Percentiles rank a stretch among this genome's conserved stretches.
These are phyloP conservation scores for Sinocyclocheilus grahami DNA, from an alignment of 2,113 vertebrate species.

Conservation along the genomic window DNA sequence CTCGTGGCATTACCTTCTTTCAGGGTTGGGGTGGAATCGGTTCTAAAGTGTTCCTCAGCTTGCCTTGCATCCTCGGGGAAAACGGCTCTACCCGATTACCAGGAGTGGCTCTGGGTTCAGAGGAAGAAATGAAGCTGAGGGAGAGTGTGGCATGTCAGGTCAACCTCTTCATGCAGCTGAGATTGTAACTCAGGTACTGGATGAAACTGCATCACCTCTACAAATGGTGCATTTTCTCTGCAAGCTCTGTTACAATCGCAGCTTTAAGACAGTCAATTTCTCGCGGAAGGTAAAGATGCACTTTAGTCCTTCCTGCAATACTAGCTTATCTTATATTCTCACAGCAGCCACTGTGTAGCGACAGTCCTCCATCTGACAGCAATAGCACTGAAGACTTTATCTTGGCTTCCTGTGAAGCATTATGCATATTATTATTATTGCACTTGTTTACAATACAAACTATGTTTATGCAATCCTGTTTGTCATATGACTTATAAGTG, in stretches of 20 bases:
- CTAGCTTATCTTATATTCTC: neutral
- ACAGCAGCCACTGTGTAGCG: neutral
- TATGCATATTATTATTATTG: neutral
- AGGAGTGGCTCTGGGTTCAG: constrained; percentile 72
- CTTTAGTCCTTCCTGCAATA: neutral
- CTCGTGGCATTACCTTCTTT: constrained; percentile 41
- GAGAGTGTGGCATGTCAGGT: constrained; percentile 80
- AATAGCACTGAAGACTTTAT: constrained; percentile 3
- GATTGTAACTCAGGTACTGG: constrained; percentile 66
- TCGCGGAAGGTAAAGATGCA: neutral
- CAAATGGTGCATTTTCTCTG: neutral
- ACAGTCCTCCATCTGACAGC: neutral
- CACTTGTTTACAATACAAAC: constrained; percentile 14
- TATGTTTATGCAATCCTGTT: constrained; percentile 6
- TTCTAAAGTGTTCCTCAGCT: constrained; percentile 90
- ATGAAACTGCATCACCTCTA: neutral
- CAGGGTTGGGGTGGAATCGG: constrained; percentile 85
- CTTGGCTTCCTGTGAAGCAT: neutral
- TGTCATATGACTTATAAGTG: neutral
- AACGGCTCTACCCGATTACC: constrained; percentile 80
- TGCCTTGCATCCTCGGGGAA: constrained; percentile 85
- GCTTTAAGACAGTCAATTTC: neutral
- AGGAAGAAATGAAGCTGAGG: constrained; percentile 78
- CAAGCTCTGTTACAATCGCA: neutral
- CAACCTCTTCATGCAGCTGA: constrained; percentile 83